These are phyloP conservation scores for Leptopilina drosophilae DNA, from an alignment of 2,888 invertebrate species.

Conservation along the genomic window DNA sequence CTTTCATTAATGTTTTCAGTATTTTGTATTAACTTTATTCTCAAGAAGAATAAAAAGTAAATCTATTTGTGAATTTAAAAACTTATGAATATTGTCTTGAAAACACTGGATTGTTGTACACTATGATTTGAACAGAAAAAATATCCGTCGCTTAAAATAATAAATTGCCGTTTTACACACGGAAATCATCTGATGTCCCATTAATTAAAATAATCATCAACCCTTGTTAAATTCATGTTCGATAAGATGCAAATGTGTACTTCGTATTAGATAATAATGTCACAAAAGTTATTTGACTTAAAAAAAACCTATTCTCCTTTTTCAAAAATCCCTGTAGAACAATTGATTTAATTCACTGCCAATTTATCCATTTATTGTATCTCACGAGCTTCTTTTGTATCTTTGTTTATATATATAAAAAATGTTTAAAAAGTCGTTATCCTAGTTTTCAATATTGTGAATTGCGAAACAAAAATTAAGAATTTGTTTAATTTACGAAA, in stretches of 20 bases:
- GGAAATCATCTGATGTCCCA: conserved; percentile 3
- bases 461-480: no score
- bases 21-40: no score
- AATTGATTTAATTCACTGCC: conserved; percentile 69
- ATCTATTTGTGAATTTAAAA: neutral
- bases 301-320: conserved; percentile 43
- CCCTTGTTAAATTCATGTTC: conserved; percentile 1
- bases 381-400: conserved; percentile 61
- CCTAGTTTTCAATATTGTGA: no score
- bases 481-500: no score
- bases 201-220: neutral
- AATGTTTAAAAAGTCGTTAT: no score
- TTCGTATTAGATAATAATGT: neutral
- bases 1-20: no score
- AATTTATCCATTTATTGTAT: conserved; percentile 65
- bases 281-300: neutral
- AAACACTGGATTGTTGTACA: conserved; percentile 22
- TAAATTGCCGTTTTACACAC: neutral
- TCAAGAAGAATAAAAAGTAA: neutral
- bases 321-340: conserved; percentile 59
- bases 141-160: neutral
- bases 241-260: conserved; percentile 9
- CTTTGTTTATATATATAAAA: conserved; percentile 44
- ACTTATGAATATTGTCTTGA: neutral
- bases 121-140: neutral